Base-by-base conservation (phyloP, 2,797 vertebrate genomes). In the Clarias fuscus region DNA sequence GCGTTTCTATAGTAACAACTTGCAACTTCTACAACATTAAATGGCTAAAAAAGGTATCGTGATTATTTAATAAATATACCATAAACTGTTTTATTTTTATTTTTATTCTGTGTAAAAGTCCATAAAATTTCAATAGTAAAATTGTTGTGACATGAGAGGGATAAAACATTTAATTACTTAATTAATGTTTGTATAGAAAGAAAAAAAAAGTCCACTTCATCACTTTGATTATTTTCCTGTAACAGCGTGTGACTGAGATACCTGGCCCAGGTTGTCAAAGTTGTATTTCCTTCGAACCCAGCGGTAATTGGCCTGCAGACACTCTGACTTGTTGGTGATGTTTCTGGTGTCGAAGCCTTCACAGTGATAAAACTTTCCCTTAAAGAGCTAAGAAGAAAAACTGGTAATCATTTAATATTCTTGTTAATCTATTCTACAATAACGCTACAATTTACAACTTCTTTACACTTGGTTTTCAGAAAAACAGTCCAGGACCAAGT, bases 231-330 rank as follows among this genome's bases (percentile, higher is more conserved):
- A 8, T 37, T 40, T n/a, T 17, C 13, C 77, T 40, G 58, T 79
- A 5, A 10, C 13, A 1, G 53, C 13, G 7, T 40, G 33, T 6
- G 22, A 20, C 15, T 13, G 33, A 43, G 77, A 87, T 93, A 98
- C 97, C 97, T 99, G 98, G 72, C 97, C 98, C 86, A 99, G 90
- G 88, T 99, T 99, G 94, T 99, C 98, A 2, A 99, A 99, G 94
- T 99, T 99, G 93, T 99, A 99, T 88, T 99, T 99, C 86, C 97
- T 93, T 27, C 97, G 94, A 75, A 96, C 91, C 98, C 98, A 99
- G 90, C 83, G 95, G 93, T 97, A 96, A 82, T 89, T 97, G 0
- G 95, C 95, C 0, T 93, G 94, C 78, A 93, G 91, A 91, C 98
- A 99, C 91, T 98, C 97, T 0, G 94, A 95, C 92, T 95, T 97